phyloP scores from a whole-genome alignment of 2,113 vertebrate genomes.

The Capreolus pygargus region DNA sequence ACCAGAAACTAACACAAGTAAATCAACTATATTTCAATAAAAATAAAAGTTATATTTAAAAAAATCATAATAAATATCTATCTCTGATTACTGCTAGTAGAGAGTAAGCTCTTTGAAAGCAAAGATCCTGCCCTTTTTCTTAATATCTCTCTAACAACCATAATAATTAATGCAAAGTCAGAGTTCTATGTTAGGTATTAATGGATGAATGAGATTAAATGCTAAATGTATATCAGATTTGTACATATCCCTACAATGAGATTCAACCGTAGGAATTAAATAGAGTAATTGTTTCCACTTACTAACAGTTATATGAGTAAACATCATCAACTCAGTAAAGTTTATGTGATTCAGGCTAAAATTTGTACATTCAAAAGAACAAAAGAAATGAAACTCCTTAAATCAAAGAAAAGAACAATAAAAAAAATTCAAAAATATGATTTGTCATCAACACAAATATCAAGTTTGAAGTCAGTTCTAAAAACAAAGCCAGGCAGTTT shows the following conservation, averaged over 20 bases:
- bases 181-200: not conserved
- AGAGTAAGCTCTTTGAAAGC: not conserved
- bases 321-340: not conserved
- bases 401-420: not conserved
- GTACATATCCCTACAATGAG: not conserved
- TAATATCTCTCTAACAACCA: not conserved
- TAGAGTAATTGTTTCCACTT: not conserved
- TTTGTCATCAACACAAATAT: not conserved
- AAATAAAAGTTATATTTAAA: not conserved
- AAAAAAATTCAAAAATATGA: not conserved
- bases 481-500: not conserved
- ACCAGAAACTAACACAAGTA: not conserved
- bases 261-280: not conserved
- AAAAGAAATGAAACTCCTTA: not conserved
- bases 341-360: not conserved
- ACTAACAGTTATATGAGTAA: not conserved
- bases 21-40: not conserved
- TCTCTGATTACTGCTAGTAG: not conserved
- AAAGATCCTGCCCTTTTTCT: not conserved
- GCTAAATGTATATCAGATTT: not conserved
- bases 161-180: not conserved
- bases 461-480: not conserved
- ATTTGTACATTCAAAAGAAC: not conserved
- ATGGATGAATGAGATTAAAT: not conserved
- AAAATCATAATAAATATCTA: not conserved